A percentile compares a stretch with the other conserved stretches of the same genome.
Conservation (phyloP, 2,113 vertebrate species). For the Etheostoma cragini region DNA sequence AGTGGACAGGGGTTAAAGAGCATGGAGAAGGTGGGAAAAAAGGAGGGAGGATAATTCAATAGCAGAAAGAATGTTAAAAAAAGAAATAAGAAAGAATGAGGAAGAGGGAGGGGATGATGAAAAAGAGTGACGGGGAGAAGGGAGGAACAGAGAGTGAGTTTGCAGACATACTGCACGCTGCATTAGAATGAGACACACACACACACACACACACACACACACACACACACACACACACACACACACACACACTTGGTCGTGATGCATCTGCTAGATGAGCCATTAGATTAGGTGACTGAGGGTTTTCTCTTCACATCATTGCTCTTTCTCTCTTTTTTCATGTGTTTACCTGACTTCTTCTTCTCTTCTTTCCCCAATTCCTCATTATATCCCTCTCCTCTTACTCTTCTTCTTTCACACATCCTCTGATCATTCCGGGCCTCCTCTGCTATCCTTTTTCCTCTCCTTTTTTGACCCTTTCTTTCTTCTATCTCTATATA, state of each 20-base stretch:
- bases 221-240: no score
- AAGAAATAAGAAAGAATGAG: neutral
- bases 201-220: constrained; percentile 48
- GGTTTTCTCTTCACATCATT: neutral
- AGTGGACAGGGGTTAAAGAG: constrained; percentile 21
- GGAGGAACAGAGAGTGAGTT: constrained; percentile 21
- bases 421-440: neutral
- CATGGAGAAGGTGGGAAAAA: neutral
- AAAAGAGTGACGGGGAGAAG: constrained; percentile 1
- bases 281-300: constrained; percentile 60
- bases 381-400: neutral
- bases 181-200: constrained; percentile 57
- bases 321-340: neutral
- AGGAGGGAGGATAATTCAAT: neutral
- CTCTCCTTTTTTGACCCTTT: no score
- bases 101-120: neutral
- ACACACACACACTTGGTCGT: constrained; percentile 32
- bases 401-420: no score
- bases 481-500: no score
- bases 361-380: neutral
- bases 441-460: no score
- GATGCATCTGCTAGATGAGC: constrained; percentile 61
- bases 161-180: constrained; percentile 34
- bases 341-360: neutral
- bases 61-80: neutral